Percentiles rank a stretch among this genome's conserved stretches.
Evolutionary conservation across 2,888 invertebrate genomes (phyloP).

Genomic region (Elysia crispata): DNA sequence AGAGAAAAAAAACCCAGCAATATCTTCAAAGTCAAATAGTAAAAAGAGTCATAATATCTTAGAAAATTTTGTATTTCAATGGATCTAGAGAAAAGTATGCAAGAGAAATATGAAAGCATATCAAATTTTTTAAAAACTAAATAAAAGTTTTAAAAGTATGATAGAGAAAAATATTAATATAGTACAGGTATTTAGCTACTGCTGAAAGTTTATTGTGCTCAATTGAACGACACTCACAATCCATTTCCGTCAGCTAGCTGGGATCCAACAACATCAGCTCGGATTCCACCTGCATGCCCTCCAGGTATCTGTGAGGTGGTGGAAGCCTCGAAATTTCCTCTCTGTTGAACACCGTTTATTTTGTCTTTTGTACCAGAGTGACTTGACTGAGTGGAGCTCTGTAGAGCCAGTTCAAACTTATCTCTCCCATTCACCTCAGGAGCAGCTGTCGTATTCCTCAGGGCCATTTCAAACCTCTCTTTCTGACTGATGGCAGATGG

Average conservation of each 20-base stretch:
- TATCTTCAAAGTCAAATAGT: too few relatives aligned
- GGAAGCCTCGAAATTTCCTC: not conserved
- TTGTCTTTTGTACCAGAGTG: not conserved
- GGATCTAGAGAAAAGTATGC: not conserved
- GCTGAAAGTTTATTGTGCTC: too few relatives aligned
- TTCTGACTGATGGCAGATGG: conserved; percentile 21
- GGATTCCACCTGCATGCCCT: conserved; percentile 30
- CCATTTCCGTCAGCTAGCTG: conserved; percentile 13
- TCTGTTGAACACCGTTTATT: not conserved
- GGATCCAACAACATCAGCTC: conserved; percentile 40
- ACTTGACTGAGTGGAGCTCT: not conserved
- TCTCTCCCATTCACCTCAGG: too few relatives aligned
- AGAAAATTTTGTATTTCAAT: not conserved
- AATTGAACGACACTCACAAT: too few relatives aligned
- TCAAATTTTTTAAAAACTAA: not conserved
- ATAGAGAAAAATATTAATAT: too few relatives aligned
- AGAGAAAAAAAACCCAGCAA: too few relatives aligned
- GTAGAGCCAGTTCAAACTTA: conserved; percentile 51
- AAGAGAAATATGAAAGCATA: not conserved
- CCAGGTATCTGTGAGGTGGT: not conserved
- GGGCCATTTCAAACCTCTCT: not conserved
- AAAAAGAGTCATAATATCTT: too few relatives aligned
- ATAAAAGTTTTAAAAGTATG: not conserved
- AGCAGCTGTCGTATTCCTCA: too few relatives aligned
- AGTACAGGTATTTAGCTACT: too few relatives aligned